Evolutionary conservation across 2,797 vertebrate species (phyloP), one percentile per base, ranked within the genome.

Genomic region (Enteromius trimaculatus): DNA sequence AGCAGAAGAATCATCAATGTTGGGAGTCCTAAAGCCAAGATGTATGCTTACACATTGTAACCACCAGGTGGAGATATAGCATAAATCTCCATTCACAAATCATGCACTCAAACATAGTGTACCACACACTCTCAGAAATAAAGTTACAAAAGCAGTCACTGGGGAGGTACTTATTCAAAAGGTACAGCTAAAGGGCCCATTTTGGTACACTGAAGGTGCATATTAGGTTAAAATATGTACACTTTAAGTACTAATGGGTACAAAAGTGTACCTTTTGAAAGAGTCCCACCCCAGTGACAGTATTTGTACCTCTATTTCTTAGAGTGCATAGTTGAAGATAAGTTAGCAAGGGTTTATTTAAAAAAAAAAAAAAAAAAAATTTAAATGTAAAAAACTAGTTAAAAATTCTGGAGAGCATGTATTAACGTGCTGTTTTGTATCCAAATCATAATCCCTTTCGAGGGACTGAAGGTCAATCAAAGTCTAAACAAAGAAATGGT

Each of bases 41-140:
- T 2, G 49, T 10, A 49, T 34, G 78, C 34, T 78, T 79, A 78
- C 82, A 72, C 4, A 0, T 51, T n/a, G 34, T n/a, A 31, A 37
- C 90, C 94, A 92, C 90, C 91, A 94, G 94, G 86, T 92, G 90
- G 92, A 16, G 75, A 13, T 69, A 21, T 64, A 55, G 6, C 4
- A 83, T 0, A 4, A 83, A 49, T 37, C 55, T 0, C 17, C 49
- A 68, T 39, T 19, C 29, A 21, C 42, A 39, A 42, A 23, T 58
- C 37, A 77, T 81, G 26, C 39, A 81, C 83, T 83, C 14, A 39
- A 6, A 14, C 68, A 34, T 26, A 58, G 3, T 44, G 47, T n/a
- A 14, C 16, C 26, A 34, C 42, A 39, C 37, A 39, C 37, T 39
- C 37, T 8, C 37, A 39, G 37, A 39, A 39, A 39, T 9, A 37